Base-by-base conservation (phyloP, 2,113 vertebrate species). In the Istiophorus platypterus region DNA sequence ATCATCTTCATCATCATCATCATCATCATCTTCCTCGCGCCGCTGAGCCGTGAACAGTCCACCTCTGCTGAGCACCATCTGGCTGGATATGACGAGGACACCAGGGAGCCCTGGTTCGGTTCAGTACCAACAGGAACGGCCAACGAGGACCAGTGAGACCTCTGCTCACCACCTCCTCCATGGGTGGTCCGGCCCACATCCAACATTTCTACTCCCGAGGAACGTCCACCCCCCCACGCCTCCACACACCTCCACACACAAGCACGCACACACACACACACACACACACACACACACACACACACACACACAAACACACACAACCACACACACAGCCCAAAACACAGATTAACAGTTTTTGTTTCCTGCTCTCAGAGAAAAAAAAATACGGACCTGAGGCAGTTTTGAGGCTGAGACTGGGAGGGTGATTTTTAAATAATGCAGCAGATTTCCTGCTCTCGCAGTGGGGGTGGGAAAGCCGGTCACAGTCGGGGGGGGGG, bases 381-480 rank as follows among this genome's bases (percentile, higher is more conserved):
- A 61, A 13, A 41, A 1, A n/a, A n/a, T n/a, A n/a, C n/a, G 39
- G 12, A 42, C 22, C 47, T 37, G 49, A 61, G 63, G 72, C 18
- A 41, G 45, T 34, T 74, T n/a, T 9, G 34, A 80, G 63, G 39
- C 71, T 49, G 15, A 26, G n/a, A 4, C 58, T 31, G 26, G 73
- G 77, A 75, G 84, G 75, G 42, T 24, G 64, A 41, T 77, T 64
- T 82, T 89, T 83, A 71, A 92, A 92, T 92, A 89, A 91, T 89
- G 84, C 84, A 91, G 76, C 57, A 71, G 54, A 76, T 64, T 68
- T 81, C 31, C 75, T 18, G n/a, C 29, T 72, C 47, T 72, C 78
- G 3, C 83, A 72, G 83, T 1, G 67, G 72, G 67, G 72, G 72
- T 7, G 77, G 52, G 76, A 51, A 42, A 67, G 42, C 51, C 66